Conservation (phyloP, 2,797 vertebrate genomes). For the Liasis olivaceus region DNA sequence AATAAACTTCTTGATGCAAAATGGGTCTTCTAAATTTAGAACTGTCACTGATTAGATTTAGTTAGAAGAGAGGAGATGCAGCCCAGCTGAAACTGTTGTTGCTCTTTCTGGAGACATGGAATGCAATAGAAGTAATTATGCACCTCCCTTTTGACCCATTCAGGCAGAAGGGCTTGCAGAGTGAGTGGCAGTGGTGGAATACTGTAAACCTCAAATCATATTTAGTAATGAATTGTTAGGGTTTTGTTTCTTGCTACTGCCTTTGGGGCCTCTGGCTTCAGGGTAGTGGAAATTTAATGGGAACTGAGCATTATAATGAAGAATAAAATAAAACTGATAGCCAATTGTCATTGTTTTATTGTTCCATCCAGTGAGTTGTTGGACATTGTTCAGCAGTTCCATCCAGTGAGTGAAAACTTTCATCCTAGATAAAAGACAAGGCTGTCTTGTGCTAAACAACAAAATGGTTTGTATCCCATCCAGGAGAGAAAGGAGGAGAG, state of each 20-base stretch:
- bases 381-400: not conserved
- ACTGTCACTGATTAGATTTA: not conserved
- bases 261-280: not conserved
- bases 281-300: not conserved
- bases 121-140: not conserved
- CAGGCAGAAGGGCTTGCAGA: not conserved
- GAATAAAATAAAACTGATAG: not conserved
- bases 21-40: not conserved
- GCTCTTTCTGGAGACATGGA: not conserved
- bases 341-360: not conserved
- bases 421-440: not conserved
- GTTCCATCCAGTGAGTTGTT: not conserved
- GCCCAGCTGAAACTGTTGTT: not conserved
- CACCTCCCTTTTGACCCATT: no score
- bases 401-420: conserved; percentile 16
- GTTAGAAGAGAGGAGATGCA: not conserved
- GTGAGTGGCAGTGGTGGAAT: not conserved
- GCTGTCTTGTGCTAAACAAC: not conserved
- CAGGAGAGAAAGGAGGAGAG: not conserved
- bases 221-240: not conserved
- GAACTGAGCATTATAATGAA: conserved; percentile 4
- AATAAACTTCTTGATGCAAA: not conserved
- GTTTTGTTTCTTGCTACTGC: conserved; percentile 16
- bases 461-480: not conserved
- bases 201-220: not conserved